These are phyloP conservation scores for Drosophila melanocephala DNA, from an alignment of 2,888 invertebrate species.

Conservation along the genomic window DNA sequence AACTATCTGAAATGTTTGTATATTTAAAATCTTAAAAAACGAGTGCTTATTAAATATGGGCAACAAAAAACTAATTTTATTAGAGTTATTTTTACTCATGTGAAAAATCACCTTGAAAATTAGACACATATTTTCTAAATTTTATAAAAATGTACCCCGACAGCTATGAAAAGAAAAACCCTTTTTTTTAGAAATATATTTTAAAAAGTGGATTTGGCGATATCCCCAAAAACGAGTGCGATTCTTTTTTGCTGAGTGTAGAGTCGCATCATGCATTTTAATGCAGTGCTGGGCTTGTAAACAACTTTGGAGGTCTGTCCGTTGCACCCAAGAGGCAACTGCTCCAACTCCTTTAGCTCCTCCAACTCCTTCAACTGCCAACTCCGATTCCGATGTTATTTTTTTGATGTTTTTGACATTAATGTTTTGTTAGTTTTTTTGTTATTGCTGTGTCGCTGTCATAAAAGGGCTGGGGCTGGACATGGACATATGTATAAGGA, in stretches of 20 bases:
- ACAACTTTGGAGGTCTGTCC: conserved; percentile 75
- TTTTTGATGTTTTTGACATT: conserved; percentile 80
- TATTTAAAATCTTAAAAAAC: too few species aligned
- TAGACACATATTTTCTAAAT: too few species aligned
- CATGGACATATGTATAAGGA: conserved; percentile 15
- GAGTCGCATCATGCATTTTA: conserved; percentile 57
- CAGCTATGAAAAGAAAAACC: background rate
- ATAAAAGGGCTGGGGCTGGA: conserved; percentile 61
- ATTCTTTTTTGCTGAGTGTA: conserved; percentile 21
- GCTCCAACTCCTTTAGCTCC: conserved; percentile 16
- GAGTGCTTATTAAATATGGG: too few species aligned
- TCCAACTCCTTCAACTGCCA: conserved; percentile 22
- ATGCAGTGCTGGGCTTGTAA: conserved; percentile 68
- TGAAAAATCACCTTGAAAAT: too few species aligned
- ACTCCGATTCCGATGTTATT: conserved; percentile 51
- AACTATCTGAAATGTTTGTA: too few species aligned
- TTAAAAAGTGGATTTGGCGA: background rate
- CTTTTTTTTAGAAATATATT: background rate
- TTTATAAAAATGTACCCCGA: too few species aligned
- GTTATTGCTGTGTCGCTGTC: conserved; percentile 67
- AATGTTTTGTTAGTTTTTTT: conserved; percentile 73
- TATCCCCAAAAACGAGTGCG: background rate
- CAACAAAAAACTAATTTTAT: too few species aligned
- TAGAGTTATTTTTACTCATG: too few species aligned
- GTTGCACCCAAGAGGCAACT: conserved; percentile 32